Conservation (phyloP, 2,888 invertebrate species). For the Acholoe squamosa region DNA sequence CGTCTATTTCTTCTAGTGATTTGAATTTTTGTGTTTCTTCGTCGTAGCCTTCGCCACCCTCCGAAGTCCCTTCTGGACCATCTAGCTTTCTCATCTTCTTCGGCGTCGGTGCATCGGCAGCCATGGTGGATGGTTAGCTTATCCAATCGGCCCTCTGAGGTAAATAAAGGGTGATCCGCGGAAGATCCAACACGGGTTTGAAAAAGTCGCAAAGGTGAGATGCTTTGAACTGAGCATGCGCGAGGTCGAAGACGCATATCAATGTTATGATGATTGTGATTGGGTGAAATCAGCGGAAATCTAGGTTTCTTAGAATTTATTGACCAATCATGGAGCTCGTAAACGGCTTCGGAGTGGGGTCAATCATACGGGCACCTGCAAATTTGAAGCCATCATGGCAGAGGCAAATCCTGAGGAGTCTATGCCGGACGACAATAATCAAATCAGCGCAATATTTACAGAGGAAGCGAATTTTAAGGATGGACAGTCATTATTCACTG, state of each 20-base stretch:
- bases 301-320: background rate
- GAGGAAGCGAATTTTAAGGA: background rate
- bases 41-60: conserved; percentile 84
- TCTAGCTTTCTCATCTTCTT: conserved; percentile 84
- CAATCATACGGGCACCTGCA: conserved; percentile 68
- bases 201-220: conserved; percentile 56
- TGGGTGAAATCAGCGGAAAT: conserved; percentile 49
- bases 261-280: background rate
- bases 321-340: conserved; percentile 37
- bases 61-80: conserved; percentile 78
- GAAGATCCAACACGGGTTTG: conserved; percentile 31
- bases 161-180: conserved; percentile 28
- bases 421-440: conserved; percentile 70
- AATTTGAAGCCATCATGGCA: conserved; percentile 75
- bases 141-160: background rate
- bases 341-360: conserved; percentile 34
- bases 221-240: conserved; percentile 8
- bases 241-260: background rate
- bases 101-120: conserved; percentile 82
- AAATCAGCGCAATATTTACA: conserved; percentile 69
- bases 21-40: conserved; percentile 87
- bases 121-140: conserved; percentile 72
- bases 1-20: conserved; percentile 90
- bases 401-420: conserved; percentile 72
- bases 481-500: conserved; percentile 37